phyloP scores from a whole-genome alignment of 2,888 invertebrate genomes.

The Syrphus vitripennis region DNA sequence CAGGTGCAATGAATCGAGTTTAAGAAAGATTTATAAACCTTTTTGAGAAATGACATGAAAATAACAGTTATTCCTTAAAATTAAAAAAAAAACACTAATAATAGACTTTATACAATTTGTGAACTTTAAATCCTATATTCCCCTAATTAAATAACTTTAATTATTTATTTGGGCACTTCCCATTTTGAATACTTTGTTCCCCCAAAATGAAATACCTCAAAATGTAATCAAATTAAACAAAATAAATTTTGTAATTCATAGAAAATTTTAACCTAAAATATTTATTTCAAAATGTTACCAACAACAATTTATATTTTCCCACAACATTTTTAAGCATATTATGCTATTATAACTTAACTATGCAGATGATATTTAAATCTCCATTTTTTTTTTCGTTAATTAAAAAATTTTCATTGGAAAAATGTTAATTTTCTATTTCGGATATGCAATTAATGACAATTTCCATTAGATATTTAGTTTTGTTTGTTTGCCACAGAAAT shows the following conservation, averaged over 20 bases:
- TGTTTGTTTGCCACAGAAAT: slow-evolving; percentile 1
- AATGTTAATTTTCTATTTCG: slow-evolving; percentile 13
- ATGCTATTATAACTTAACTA: no score
- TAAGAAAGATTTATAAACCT: no score
- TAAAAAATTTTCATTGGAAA: slow-evolving; percentile 12
- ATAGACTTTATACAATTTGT: no score
- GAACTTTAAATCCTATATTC: no score
- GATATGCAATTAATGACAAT: slow-evolving; percentile 31
- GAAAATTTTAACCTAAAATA: not conserved
- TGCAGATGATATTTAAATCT: not conserved
- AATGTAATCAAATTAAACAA: not conserved
- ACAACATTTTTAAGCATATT: no score
- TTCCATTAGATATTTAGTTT: slow-evolving; percentile 13
- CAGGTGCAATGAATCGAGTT: no score
- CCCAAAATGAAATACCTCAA: not conserved
- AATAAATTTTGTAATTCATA: not conserved
- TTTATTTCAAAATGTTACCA: not conserved
- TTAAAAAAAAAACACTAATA: no score
- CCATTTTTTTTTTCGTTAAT: slow-evolving; percentile 6
- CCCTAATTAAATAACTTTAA: no score
- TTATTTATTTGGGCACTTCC: no score
- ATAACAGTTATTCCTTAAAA: not conserved
- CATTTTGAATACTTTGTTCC: no score
- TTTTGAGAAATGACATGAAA: not conserved
- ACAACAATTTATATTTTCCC: slow-evolving; percentile 9